Evolutionary conservation across 2,113 vertebrate species (phyloP), one percentile per base, ranked within the genome.

Genomic region (Nothoprocta pentlandii): DNA sequence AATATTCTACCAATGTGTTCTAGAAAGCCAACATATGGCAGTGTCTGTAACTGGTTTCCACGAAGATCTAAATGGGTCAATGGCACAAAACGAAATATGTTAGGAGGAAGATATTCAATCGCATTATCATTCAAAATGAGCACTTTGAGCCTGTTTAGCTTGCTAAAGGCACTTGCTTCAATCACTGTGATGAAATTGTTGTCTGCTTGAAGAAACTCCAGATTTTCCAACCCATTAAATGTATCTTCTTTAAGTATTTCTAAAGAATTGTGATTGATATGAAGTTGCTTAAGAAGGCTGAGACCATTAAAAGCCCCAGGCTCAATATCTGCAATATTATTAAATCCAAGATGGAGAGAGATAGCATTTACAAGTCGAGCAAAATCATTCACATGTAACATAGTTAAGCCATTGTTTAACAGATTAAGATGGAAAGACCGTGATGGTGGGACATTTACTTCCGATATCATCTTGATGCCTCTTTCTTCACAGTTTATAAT

Each of bases 181-280:
- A 99, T 99, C 86, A 99, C 98, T 90, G 97, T 99, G 90, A 99
- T 99, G 91, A 99, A 99, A 98, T 99, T 99, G 28, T 99, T 99
- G 97, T 99, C 99, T 44, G 99, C 99, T 96, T 99, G 99, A 94
- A 99, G 98, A 86, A 99, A 99, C 97, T 99, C 99, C 91, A 99
- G 95, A 97, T 99, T 99, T 94, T 99, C 98, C 95, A 99, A 96
- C 90, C 99, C 99, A 87, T 98, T 98, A 93, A 99, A 99, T 0
- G 98, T 99, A 96, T 99, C 99, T 97, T 99, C 99, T 97, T 98
- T 99, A 85, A 99, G 98, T 71, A 98, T 99, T 95, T 99, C 98
- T 81, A 99, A 98, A 89, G 98, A 99, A 97, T 99, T 99, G 96
- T 99, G 99, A 98, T 99, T 99, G 97, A 99, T 99, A 96, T 99